Evolutionary conservation across 2,888 invertebrate species (phyloP), one percentile per base, ranked within the genome.

Genomic region (Sericinus montela): DNA sequence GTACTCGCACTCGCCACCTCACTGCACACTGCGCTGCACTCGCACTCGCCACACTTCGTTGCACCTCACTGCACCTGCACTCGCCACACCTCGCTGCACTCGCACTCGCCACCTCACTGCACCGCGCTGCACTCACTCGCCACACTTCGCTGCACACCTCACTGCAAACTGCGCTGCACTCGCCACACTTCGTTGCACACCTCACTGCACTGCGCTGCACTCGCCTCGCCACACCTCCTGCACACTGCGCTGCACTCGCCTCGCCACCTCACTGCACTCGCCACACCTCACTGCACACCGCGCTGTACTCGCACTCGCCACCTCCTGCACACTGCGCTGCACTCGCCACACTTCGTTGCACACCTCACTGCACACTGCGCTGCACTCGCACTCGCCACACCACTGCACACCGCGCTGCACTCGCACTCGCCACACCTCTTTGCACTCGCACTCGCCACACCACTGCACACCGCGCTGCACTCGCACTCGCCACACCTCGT

Each of bases 301-400:
- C 29, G 29, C 11, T n/a, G 1, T n/a, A 4, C 11, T 0, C 30
- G 5, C 19, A 19, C 19, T 19, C 19, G 19, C 5, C 19, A 19
- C 19, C 2, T 19, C 3, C 5, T 5, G 19, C 19, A 19, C 19
- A 19, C 19, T 5, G 19, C 19, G 5, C 19, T 19, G 19, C 19
- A 5, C 2, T 2, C 19, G 5, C 5, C n/a, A n/a, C n/a, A n/a
- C n/a, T n/a, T n/a, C n/a, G n/a, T n/a, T n/a, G n/a, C n/a, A n/a
- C n/a, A n/a, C n/a, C n/a, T n/a, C n/a, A n/a, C n/a, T n/a, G n/a
- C n/a, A n/a, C n/a, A 19, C 2, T 19, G n/a, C 93, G 66, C 93
- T 91, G 75, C 93, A 93, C 51, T 91, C 92, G 28, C 92, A 91
- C 32, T 93, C 91, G 40, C 94, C 95, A n/a, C n/a, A n/a, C n/a